Evolutionary conservation across 2,888 invertebrate genomes (phyloP).

Genomic region (Drosophila setosimentum): DNA sequence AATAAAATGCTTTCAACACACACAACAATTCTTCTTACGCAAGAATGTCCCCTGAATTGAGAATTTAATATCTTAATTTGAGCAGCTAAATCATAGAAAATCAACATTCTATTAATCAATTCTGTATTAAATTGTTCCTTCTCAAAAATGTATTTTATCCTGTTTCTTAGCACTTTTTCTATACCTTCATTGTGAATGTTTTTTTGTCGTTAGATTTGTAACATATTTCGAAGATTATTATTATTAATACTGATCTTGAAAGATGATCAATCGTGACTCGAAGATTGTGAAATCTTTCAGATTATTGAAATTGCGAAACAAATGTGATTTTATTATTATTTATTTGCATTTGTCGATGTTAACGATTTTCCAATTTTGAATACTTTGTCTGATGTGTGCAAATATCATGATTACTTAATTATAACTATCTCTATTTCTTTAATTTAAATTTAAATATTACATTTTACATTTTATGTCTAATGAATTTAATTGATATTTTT

Average conservation of each 20-base stretch:
- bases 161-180: background rate
- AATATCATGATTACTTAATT: too few species aligned
- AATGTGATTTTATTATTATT: background rate
- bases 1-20: slow-evolving; percentile 48
- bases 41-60: background rate
- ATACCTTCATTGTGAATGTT: background rate
- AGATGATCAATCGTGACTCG: background rate
- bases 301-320: background rate
- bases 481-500: too few species aligned
- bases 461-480: background rate
- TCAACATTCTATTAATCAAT: background rate
- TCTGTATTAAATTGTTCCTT: background rate
- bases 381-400: background rate
- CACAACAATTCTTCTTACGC: background rate
- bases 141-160: background rate
- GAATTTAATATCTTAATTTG: background rate
- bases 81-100: background rate
- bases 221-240: background rate
- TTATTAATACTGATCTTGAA: background rate
- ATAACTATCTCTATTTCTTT: background rate
- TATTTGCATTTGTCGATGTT: too few species aligned
- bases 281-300: background rate
- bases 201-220: too few species aligned
- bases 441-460: background rate
- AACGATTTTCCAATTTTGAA: too few species aligned